These are phyloP conservation scores for Strongylocentrotus purpuratus DNA, from an alignment of 35 echinoderm and acorn worm genomes.

Conservation along the genomic window DNA sequence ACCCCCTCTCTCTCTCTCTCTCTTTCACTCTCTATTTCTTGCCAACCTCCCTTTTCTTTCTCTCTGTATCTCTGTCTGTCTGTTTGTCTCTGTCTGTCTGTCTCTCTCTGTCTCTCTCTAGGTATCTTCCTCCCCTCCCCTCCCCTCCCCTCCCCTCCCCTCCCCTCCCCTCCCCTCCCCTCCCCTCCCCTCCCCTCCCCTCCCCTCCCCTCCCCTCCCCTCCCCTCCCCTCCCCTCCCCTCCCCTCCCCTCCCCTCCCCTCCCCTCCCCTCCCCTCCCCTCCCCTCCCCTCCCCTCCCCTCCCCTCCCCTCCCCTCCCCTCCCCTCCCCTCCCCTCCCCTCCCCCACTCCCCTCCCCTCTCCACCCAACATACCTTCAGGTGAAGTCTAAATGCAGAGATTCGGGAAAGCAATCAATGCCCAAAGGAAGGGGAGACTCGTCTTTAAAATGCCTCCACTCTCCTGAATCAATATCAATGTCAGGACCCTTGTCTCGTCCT, in stretches of 20 bases:
- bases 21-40: not conserved
- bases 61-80: no score
- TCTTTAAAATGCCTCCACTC: constrained; percentile 7
- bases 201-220: no score
- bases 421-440: not conserved
- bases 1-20: not conserved
- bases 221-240: not conserved
- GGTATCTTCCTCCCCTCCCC: not conserved
- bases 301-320: not conserved
- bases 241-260: not conserved
- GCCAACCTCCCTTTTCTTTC: no score
- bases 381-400: constrained; percentile 11
- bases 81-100: no score
- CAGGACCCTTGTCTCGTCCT: not conserved
- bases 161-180: not conserved
- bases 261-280: not conserved
- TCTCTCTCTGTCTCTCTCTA: no score
- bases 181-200: not conserved
- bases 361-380: not conserved
- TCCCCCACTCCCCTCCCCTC: not conserved
- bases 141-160: not conserved
- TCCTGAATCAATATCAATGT: constrained; percentile 11
- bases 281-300: not conserved
- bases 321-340: not conserved
- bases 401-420: not conserved